Percentiles rank a stretch among this genome's conserved stretches.
These are phyloP conservation scores for Triplophysa rosa DNA, from an alignment of 2,113 vertebrate species.

Conservation along the genomic window DNA sequence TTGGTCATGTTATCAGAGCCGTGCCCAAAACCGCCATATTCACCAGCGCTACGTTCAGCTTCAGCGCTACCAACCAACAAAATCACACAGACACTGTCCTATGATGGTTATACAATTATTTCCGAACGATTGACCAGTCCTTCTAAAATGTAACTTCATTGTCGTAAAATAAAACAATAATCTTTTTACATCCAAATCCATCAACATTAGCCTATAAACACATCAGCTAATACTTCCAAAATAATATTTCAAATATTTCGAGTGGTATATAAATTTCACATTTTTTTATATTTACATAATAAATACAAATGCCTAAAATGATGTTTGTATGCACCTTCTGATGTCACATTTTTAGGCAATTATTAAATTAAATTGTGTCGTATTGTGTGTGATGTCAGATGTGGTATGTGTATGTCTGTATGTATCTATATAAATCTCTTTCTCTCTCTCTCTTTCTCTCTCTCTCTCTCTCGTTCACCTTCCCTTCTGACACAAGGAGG, in stretches of 20 bases:
- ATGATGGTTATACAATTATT: neutral
- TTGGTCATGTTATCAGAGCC: slow-evolving; percentile 64
- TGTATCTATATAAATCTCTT: slow-evolving; percentile 49
- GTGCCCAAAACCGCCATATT: slow-evolving; percentile 64
- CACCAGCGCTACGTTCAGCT: slow-evolving; percentile 54
- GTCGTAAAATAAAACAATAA: neutral
- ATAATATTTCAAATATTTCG: neutral
- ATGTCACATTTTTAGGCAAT: neutral
- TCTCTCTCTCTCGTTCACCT: slow-evolving; percentile 56
- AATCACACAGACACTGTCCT: neutral
- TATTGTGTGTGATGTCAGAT: neutral
- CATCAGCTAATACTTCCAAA: neutral
- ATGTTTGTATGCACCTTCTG: neutral
- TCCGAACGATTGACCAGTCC: neutral
- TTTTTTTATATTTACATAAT: no score
- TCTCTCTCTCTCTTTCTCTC: slow-evolving; percentile 59
- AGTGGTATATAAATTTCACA: no score
- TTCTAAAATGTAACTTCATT: neutral
- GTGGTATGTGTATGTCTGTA: neutral
- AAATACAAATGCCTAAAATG: neutral
- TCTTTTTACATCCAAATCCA: neutral
- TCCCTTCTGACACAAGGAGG: slow-evolving; percentile 53
- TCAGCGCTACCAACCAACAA: neutral
- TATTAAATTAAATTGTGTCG: no score
- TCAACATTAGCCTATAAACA: neutral